Percentiles rank a stretch among this genome's conserved stretches.
Evolutionary conservation across 2,888 invertebrate species (phyloP).

Genomic region (Cheilosia grossa): DNA sequence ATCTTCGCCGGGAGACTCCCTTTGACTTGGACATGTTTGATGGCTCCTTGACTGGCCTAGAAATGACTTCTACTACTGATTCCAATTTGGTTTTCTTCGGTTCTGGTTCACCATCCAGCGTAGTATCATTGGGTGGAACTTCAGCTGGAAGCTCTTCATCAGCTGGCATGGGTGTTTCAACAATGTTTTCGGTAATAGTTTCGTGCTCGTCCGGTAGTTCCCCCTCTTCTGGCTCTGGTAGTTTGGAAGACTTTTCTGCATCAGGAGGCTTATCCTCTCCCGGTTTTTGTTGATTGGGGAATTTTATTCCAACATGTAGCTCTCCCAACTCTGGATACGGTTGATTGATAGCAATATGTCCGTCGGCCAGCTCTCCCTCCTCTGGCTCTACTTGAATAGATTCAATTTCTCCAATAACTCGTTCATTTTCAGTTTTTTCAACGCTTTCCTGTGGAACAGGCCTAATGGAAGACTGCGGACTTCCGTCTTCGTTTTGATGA

Average conservation of each 20-base stretch:
- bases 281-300: background rate
- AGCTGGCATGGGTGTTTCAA: too few species aligned
- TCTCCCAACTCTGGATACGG: background rate
- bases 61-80: background rate
- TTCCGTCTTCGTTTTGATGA: background rate
- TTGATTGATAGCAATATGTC: background rate
- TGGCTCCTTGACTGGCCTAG: background rate
- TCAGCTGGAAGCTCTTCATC: background rate
- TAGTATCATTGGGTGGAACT: background rate
- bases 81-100: conserved; percentile 33
- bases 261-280: background rate
- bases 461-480: background rate
- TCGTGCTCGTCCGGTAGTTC: background rate
- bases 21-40: conserved; percentile 8
- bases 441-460: background rate
- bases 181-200: background rate
- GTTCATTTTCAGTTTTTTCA: background rate
- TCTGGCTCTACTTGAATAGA: background rate
- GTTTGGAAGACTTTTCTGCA: background rate
- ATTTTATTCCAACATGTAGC: background rate
- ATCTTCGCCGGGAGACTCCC: conserved; percentile 12
- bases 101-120: conserved; percentile 43
- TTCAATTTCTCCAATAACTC: too few species aligned
- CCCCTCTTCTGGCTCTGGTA: background rate
- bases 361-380: background rate